Evolutionary conservation across 1,140 invertebrate species (phyloP).

Genomic region (Archegozetes longisetosus): DNA sequence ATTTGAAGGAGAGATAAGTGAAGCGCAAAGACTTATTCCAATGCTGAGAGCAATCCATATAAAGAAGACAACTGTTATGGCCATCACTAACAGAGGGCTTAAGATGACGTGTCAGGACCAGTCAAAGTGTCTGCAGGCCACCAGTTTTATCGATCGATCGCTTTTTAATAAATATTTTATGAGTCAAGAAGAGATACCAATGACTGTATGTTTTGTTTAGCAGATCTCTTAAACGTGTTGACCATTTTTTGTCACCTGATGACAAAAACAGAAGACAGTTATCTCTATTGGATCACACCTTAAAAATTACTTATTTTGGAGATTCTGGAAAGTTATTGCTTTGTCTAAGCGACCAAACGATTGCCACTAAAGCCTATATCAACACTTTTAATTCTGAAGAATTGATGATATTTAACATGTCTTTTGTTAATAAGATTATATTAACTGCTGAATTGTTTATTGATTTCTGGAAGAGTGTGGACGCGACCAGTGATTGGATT

Average conservation of each 20-base stretch:
- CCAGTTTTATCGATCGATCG: slow-evolving; percentile 2
- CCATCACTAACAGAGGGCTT: neutral
- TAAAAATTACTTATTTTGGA: neutral
- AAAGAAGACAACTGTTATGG: neutral
- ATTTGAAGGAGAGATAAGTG: slow-evolving; percentile 1
- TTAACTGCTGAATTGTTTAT: neutral
- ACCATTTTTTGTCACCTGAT: neutral
- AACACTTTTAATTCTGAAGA: neutral
- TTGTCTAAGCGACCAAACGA: neutral
- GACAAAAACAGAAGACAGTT: neutral
- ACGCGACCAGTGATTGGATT: neutral
- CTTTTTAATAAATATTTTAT: neutral
- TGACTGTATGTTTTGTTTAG: slow-evolving; percentile 1
- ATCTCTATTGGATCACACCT: neutral
- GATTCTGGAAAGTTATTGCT: too few relatives aligned
- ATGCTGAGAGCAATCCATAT: slow-evolving; percentile 2
- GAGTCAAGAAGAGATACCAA: neutral
- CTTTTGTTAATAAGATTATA: slow-evolving; percentile 9
- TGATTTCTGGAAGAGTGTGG: slow-evolving; percentile 3
- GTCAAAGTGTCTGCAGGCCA: neutral
- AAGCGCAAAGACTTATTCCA: neutral
- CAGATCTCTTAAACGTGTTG: neutral
- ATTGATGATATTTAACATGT: slow-evolving; percentile 1
- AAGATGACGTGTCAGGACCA: slow-evolving; percentile 5
- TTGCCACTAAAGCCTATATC: neutral